Evolutionary conservation across 2,113 vertebrate genomes (phyloP).

Genomic region (Columba livia): DNA sequence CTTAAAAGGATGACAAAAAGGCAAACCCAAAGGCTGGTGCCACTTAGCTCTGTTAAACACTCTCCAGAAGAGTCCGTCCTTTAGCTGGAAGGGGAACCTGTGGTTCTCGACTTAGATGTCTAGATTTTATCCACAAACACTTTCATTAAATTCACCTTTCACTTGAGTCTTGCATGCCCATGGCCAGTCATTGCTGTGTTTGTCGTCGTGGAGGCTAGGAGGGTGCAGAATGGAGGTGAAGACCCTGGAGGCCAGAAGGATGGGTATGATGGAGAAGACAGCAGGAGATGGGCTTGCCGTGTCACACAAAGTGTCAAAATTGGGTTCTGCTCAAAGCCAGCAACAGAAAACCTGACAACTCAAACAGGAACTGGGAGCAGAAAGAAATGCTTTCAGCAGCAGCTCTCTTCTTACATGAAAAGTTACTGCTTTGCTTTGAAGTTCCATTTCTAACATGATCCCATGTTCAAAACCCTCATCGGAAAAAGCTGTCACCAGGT

Average conservation of each 20-base stretch:
- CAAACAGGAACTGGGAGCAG: not conserved
- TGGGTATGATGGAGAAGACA: not conserved
- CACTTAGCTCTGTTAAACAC: not conserved
- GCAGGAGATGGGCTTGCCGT: not conserved
- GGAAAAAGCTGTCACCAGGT: not conserved
- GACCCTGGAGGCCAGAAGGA: not conserved
- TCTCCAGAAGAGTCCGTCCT: not conserved
- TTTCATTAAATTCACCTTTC: not conserved
- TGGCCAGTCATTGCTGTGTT: not conserved
- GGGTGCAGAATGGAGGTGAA: not conserved
- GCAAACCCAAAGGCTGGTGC: not conserved
- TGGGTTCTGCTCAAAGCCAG: not conserved
- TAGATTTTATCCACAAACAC: accelerated
- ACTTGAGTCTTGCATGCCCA: accelerated
- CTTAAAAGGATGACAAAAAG: not conserved
- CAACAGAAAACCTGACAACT: not conserved
- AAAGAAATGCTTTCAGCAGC: not conserved
- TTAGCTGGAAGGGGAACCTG: not conserved
- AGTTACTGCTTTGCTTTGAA: not conserved
- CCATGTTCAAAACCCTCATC: accelerated
- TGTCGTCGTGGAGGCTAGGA: accelerated
- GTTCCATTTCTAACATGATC: not conserved
- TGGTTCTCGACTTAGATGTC: not conserved
- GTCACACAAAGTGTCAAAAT: not conserved
- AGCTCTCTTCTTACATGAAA: not conserved